These are phyloP conservation scores for Asbolus verrucosus DNA, from an alignment of 1,140 invertebrate genomes.

Conservation along the genomic window DNA sequence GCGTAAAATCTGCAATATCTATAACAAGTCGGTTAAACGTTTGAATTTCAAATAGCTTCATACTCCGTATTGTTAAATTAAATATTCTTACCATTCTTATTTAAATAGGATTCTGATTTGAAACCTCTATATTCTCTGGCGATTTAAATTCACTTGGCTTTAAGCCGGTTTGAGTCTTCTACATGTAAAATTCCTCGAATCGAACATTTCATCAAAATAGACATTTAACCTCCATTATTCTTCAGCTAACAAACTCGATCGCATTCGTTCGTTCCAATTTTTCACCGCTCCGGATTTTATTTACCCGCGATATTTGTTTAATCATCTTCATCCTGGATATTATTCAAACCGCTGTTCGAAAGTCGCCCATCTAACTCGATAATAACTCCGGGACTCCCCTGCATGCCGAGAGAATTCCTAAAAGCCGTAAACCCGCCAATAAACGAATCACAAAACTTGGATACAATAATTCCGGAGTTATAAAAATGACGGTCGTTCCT, in stretches of 20 bases:
- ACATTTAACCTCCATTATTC: slow-evolving; percentile 39
- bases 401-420: slow-evolving; percentile 11
- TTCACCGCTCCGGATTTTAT: slow-evolving; percentile 24
- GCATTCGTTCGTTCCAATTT: slow-evolving; percentile 32
- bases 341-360: slow-evolving; percentile 6
- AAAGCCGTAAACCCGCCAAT: slow-evolving; percentile 23
- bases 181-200: slow-evolving; percentile 33
- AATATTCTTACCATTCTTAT: slow-evolving; percentile 21
- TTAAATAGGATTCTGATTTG: slow-evolving; percentile 16
- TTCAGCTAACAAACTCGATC: slow-evolving; percentile 34
- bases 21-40: background rate
- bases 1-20: background rate
- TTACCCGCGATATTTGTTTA: slow-evolving; percentile 25
- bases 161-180: slow-evolving; percentile 20
- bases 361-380: slow-evolving; percentile 3
- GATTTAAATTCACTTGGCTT: slow-evolving; percentile 14
- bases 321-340: slow-evolving; percentile 14
- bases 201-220: slow-evolving; percentile 34
- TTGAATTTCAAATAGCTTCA: background rate
- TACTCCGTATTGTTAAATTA: slow-evolving; percentile 12
- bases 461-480: slow-evolving; percentile 35
- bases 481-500: slow-evolving; percentile 24
- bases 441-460: slow-evolving; percentile 27
- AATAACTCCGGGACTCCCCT: slow-evolving; percentile 9
- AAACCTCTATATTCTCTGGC: slow-evolving; percentile 14